Base-by-base conservation (phyloP, 2,888 invertebrate genomes). In the Thyatira batis region DNA sequence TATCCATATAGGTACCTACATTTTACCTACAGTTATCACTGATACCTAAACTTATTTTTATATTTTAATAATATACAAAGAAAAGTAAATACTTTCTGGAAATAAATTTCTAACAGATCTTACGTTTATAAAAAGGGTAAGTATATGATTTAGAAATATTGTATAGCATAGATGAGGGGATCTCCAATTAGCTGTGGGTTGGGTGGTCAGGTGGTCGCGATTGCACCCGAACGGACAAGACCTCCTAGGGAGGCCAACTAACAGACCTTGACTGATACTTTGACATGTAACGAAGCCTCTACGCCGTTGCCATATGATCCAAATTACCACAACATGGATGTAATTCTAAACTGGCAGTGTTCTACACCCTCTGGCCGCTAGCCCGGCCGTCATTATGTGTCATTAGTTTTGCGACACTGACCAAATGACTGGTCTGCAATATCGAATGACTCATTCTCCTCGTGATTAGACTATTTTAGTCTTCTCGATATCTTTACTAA, bases 371-470 rank as follows among this genome's bases (percentile, higher is more conserved):
- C 82, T 78, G 78, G 75, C 82, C 80, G 79, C 76, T 81, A 77
- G 80, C 73, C 76, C 81, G 75, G 84, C 79, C 84, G 84, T 89
- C 90, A 92, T 92, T 92, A 91, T 87, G 89, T 91, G 89, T 89
- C 90, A 91, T 92, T 92, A 92, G 90, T 90, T 91, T 90, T 89
- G 91, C 91, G 90, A 92, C 90, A 87, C 87, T 90, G 89, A 90
- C 91, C 91, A 89, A 90, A 90, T 89, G 89, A 90, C 90, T 88
- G 82, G 87, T 81, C 89, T 84, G 84, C 78, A 74, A 87, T 89
- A 90, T 92, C 90, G 84, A 81, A 89, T 92, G 91, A 90, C 89
- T 89, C 90, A 89, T 89, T 89, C 83, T 69, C 77, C 65, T 78
- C 80, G 82, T 87, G 84, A 89, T 89, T 90, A 89, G 84, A 79